Conservation (phyloP, 2,888 invertebrate genomes). For the Hyalella azteca region DNA sequence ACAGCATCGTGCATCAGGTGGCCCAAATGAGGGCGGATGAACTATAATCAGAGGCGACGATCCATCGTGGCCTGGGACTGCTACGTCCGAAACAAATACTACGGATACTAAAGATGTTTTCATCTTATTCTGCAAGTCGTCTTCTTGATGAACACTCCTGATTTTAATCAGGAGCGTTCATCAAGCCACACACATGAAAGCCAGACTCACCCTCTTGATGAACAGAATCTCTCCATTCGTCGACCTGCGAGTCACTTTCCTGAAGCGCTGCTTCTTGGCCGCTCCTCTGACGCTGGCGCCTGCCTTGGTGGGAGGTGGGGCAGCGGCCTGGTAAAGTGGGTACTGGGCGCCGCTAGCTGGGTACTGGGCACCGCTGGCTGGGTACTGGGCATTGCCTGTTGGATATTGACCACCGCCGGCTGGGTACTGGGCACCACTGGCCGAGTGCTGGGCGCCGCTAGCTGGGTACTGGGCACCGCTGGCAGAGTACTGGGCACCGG, state of each 20-base stretch:
- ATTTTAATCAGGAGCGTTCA: too few relatives aligned
- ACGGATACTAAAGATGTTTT: too few relatives aligned
- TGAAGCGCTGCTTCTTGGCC: conserved; percentile 33
- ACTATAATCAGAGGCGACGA: too few relatives aligned
- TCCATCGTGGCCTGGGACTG: too few relatives aligned
- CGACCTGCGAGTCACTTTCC: conserved; percentile 14
- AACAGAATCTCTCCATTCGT: conserved; percentile 19
- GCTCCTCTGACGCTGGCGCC: background rate
- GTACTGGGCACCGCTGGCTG: background rate
- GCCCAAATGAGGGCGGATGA: too few relatives aligned
- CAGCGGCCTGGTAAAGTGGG: background rate
- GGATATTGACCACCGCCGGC: background rate
- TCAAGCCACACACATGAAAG: too few relatives aligned
- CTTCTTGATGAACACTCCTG: too few relatives aligned
- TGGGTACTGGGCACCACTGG: background rate
- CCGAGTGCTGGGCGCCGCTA: background rate
- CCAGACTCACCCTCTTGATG: conserved; percentile 18
- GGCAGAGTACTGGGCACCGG: background rate
- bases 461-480: background rate
- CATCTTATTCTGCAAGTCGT: too few relatives aligned
- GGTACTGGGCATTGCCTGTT: too few relatives aligned
- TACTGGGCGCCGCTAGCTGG: background rate
- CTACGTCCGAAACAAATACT: too few relatives aligned
- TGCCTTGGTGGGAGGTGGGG: background rate
- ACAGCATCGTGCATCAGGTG: too few relatives aligned